phyloP scores from a whole-genome alignment of 2,113 vertebrate genomes.

The Urocynchramus pylzowi region DNA sequence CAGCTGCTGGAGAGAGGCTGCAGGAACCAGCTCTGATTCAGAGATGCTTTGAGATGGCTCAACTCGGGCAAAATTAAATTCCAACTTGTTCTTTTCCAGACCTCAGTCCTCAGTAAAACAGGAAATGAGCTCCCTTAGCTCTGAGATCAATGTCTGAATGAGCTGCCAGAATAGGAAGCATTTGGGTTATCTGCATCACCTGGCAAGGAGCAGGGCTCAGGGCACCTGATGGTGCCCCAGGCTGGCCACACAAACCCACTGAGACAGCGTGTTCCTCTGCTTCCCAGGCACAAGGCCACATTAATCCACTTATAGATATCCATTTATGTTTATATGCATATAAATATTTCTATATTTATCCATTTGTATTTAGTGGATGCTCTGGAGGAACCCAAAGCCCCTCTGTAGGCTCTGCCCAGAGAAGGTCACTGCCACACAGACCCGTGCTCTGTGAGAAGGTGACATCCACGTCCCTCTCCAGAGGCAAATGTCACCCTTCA shows the following conservation, averaged over 20 bases:
- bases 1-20: background rate
- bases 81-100: background rate
- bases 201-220: background rate
- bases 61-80: background rate
- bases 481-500: background rate
- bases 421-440: background rate
- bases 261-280: background rate
- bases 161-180: background rate
- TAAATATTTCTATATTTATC: background rate
- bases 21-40: background rate
- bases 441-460: background rate
- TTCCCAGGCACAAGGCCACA: background rate
- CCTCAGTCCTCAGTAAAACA: background rate
- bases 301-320: background rate
- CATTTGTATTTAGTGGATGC: fast-evolving
- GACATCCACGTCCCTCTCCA: background rate
- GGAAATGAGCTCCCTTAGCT: background rate
- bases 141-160: background rate
- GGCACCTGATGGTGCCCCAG: background rate
- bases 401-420: background rate
- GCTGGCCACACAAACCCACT: fast-evolving
- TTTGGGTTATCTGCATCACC: background rate
- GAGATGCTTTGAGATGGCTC: background rate
- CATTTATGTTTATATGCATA: background rate
- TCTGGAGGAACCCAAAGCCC: background rate